Percentiles rank a stretch among this genome's conserved stretches.
These are phyloP conservation scores for Galeopsomyia nigrocyanea DNA, from an alignment of 2,888 invertebrate genomes.

Conservation along the genomic window DNA sequence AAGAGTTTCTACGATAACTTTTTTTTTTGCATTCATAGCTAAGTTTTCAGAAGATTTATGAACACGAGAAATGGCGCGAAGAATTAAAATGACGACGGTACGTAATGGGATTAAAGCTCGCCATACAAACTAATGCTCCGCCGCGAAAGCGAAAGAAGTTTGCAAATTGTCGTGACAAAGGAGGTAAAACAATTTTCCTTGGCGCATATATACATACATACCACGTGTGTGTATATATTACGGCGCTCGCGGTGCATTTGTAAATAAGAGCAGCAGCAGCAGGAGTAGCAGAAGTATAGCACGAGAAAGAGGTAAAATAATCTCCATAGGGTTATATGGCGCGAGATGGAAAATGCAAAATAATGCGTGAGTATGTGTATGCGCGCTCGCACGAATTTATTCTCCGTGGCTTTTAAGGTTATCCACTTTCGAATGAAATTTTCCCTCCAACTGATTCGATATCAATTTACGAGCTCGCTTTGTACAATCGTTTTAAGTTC, in stretches of 20 bases:
- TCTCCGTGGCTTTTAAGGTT: conserved; percentile 27
- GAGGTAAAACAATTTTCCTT: conserved; percentile 8
- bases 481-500: too few species aligned
- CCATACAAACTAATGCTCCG: conserved; percentile 23
- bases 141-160: conserved; percentile 26
- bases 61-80: not conserved
- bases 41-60: too few species aligned
- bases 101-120: conserved; percentile 29
- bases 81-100: conserved; percentile 11
- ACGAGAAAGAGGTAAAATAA: conserved; percentile 22
- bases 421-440: not conserved
- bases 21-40: too few species aligned
- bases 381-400: conserved; percentile 17
- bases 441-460: too few species aligned
- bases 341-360: conserved; percentile 18
- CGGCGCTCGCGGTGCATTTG: not conserved
- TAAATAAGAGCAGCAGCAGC: conserved; percentile 22
- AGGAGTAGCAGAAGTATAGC: too few species aligned
- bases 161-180: conserved; percentile 16
- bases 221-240: not conserved
- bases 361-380: conserved; percentile 3
- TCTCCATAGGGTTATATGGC: not conserved
- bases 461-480: too few species aligned
- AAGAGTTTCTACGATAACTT: too few species aligned
- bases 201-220: not conserved